These are phyloP conservation scores for Diglossa brunneiventris DNA, from an alignment of 2,113 vertebrate genomes.

Conservation along the genomic window DNA sequence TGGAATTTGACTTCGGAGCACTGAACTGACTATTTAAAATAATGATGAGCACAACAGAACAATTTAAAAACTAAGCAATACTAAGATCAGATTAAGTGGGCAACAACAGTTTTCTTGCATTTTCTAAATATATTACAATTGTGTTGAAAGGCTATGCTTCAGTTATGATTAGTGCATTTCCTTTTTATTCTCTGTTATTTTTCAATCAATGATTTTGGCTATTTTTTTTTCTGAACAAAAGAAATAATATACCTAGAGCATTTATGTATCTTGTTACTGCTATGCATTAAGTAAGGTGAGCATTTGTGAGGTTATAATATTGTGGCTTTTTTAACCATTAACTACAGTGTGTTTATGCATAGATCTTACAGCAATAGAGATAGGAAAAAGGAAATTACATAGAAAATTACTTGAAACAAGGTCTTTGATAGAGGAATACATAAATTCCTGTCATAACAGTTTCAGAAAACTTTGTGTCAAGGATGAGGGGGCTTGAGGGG, in stretches of 20 bases:
- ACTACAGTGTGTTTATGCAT: not conserved
- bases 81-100: not conserved
- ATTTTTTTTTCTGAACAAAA: not conserved
- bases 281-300: not conserved
- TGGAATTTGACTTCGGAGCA: not conserved
- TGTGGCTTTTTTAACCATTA: not conserved
- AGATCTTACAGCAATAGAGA: not conserved
- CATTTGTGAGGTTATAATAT: not conserved
- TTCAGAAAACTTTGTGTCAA: not conserved
- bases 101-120: not conserved
- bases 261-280: not conserved
- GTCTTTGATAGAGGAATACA: not conserved
- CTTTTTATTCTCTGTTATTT: not conserved
- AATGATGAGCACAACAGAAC: not conserved
- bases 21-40: not conserved
- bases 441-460: not conserved
- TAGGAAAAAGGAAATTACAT: not conserved
- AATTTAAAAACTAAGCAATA: not conserved
- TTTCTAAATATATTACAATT: not conserved
- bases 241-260: not conserved
- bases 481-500: not conserved
- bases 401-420: not conserved
- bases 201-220: not conserved
- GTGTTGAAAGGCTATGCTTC: not conserved
- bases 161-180: not conserved